A percentile compares a stretch with the other conserved stretches of the same genome.
These are phyloP conservation scores for Oreochromis aureus DNA, from an alignment of 2,113 vertebrate species.

Conservation along the genomic window DNA sequence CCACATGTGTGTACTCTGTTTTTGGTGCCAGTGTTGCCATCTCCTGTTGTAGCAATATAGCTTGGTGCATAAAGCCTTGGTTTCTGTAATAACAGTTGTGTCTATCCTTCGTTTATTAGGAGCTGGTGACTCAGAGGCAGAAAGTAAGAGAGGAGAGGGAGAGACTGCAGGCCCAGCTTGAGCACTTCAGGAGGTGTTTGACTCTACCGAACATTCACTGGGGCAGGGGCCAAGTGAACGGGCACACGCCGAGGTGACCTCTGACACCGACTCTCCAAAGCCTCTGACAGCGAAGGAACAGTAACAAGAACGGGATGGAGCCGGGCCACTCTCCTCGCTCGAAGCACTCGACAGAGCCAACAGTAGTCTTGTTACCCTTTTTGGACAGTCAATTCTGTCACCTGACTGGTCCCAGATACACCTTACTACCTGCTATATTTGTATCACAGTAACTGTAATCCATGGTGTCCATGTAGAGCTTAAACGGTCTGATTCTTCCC, in stretches of 20 bases:
- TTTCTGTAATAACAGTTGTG: neutral
- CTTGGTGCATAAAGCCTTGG: neutral
- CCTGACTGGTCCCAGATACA: neutral
- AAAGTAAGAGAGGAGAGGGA: slow-evolving; percentile 88
- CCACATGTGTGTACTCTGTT: rapidly evolving
- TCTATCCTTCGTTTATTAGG: slow-evolving; percentile 63
- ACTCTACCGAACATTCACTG: slow-evolving; percentile 87
- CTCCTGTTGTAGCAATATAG: neutral
- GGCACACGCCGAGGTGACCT: slow-evolving; percentile 82
- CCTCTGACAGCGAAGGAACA: neutral
- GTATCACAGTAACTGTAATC: neutral
- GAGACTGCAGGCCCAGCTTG: slow-evolving; percentile 92
- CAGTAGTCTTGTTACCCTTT: neutral
- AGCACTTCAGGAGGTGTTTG: slow-evolving; percentile 98
- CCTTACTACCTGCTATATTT: slow-evolving; percentile 9
- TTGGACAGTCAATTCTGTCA: neutral
- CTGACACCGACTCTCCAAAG: neutral
- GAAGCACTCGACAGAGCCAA: slow-evolving; percentile 30
- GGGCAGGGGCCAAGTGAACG: slow-evolving; percentile 87
- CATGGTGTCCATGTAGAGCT: neutral
- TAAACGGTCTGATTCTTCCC: neutral
- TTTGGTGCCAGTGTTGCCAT: neutral
- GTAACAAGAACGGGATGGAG: neutral
- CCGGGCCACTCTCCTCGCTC: slow-evolving; percentile 11
- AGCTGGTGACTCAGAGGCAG: slow-evolving; percentile 90